phyloP scores from a whole-genome alignment of 2,797 vertebrate genomes.

The Pelochelys cantorii region DNA sequence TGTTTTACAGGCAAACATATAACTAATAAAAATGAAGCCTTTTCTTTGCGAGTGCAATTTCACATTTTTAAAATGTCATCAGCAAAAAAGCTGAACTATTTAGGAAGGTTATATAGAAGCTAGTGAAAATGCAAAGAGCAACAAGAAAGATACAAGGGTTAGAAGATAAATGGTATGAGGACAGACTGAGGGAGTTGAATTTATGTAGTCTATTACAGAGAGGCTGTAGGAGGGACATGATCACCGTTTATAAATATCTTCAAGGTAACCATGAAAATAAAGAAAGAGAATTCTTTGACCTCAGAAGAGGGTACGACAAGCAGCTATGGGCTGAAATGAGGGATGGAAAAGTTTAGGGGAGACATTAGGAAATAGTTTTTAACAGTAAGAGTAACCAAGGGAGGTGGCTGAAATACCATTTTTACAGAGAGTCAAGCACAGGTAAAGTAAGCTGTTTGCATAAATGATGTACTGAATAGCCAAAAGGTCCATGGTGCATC shows the following conservation, averaged over 20 bases:
- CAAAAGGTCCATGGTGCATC: neutral
- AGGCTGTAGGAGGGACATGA: neutral
- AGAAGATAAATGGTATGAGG: neutral
- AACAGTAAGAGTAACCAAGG: neutral
- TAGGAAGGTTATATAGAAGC: neutral
- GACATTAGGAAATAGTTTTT: neutral
- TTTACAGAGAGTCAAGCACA: neutral
- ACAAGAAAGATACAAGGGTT: constrained; percentile 23
- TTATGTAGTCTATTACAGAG: neutral
- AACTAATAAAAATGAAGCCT: neutral
- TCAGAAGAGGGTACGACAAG: neutral
- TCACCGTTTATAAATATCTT: constrained; percentile 3
- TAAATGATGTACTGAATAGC: neutral
- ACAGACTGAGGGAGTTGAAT: neutral
- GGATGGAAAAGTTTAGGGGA: neutral
- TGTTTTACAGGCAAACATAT: constrained; percentile 2
- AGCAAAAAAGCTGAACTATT: constrained; percentile 9
- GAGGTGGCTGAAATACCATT: neutral
- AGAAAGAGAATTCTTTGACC: neutral
- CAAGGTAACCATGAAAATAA: constrained; percentile 25
- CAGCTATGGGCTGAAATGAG: neutral
- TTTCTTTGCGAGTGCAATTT: constrained; percentile 24
- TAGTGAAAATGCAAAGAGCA: constrained; percentile 3
- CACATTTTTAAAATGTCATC: neutral
- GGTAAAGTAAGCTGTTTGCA: neutral